Percentiles rank a stretch among this genome's conserved stretches.
phyloP scores from a whole-genome alignment of 2,888 invertebrate genomes.

The Balanococcus diminutus region DNA sequence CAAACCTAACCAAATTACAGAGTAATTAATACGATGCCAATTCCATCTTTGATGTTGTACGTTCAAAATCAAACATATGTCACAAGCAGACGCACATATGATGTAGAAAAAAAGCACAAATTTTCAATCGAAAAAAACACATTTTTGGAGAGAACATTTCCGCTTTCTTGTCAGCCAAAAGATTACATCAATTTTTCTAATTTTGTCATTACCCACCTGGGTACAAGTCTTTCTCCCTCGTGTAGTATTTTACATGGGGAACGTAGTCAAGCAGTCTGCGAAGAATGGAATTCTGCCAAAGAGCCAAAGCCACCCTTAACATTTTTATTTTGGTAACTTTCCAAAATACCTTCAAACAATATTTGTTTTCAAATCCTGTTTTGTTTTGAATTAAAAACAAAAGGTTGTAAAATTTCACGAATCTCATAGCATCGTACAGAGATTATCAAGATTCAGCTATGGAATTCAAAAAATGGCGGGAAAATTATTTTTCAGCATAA shows the following conservation, averaged over 20 bases:
- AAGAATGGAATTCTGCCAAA: neutral
- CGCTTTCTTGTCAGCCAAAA: neutral
- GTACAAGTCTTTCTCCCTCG: neutral
- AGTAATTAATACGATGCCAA: constrained; percentile 2
- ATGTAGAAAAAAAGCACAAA: neutral
- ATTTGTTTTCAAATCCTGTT: neutral
- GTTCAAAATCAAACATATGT: neutral
- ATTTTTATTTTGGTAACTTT: neutral
- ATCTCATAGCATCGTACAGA: too few species aligned
- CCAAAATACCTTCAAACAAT: neutral
- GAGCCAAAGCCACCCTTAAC: neutral
- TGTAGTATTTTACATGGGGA: neutral
- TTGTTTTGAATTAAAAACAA: too few species aligned
- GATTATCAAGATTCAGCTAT: too few species aligned
- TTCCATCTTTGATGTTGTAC: constrained; percentile 11
- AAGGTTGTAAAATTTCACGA: too few species aligned
- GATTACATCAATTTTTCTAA: neutral
- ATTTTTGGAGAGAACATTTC: neutral
- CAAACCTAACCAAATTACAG: neutral
- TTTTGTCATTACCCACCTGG: neutral
- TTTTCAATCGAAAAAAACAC: neutral
- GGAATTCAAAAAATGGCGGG: neutral
- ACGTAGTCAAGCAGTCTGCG: neutral
- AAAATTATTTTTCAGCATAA: too few species aligned
- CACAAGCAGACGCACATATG: neutral